Percentiles rank a stretch among this genome's conserved stretches.
Evolutionary conservation across 2,888 invertebrate species (phyloP).

Genomic region (Agrypnus murinus): DNA sequence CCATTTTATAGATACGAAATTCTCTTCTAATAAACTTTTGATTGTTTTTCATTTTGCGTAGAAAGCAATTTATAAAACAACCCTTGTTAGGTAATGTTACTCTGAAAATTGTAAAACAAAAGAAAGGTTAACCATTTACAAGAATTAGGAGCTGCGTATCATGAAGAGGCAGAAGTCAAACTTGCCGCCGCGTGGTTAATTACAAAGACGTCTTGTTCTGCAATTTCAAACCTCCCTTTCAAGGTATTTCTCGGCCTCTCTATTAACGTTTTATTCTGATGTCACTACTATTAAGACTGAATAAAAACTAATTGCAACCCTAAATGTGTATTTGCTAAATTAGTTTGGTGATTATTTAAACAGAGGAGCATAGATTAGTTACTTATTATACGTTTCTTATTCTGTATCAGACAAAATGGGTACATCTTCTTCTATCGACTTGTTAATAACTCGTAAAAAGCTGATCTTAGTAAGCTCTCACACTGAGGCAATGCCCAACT

Average conservation of each 20-base stretch:
- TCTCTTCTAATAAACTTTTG: conserved; percentile 20
- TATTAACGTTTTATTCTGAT: conserved; percentile 8
- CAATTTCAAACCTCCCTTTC: conserved; percentile 7
- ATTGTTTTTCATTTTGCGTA: conserved; percentile 12
- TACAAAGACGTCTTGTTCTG: conserved; percentile 20
- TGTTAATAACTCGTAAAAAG: too few species aligned
- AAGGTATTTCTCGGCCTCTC: not conserved
- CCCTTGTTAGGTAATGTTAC: conserved; percentile 9
- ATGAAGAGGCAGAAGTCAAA: conserved; percentile 2
- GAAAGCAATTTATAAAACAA: not conserved
- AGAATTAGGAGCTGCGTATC: conserved; percentile 16
- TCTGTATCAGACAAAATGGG: too few species aligned
- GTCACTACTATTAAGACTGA: not conserved
- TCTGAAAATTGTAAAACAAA: conserved; percentile 12
- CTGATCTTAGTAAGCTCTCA: too few species aligned
- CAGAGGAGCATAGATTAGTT: too few species aligned
- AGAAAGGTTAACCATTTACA: not conserved
- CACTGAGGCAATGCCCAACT: too few species aligned
- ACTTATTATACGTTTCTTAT: too few species aligned
- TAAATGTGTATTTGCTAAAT: too few species aligned
- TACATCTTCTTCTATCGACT: too few species aligned
- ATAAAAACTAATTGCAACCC: not conserved
- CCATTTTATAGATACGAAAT: conserved; percentile 13
- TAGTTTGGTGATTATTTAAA: too few species aligned
- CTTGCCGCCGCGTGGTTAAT: conserved; percentile 3